Conservation (phyloP, 2,113 vertebrate genomes). For the Ranitomeya imitator region DNA sequence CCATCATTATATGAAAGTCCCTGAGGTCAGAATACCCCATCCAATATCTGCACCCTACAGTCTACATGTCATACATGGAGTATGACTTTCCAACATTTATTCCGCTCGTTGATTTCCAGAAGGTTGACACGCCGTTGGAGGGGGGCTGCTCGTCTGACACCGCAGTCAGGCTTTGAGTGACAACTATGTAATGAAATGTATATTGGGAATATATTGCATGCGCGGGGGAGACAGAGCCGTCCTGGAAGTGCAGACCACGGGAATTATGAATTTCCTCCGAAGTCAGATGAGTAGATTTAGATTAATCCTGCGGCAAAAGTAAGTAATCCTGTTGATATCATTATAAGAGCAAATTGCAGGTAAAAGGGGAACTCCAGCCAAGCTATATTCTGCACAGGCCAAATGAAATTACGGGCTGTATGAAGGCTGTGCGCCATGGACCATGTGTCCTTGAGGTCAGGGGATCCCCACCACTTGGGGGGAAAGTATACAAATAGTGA, state of each 20-base stretch:
- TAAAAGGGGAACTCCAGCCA: background rate
- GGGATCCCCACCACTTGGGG: too few relatives aligned
- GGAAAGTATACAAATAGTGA: too few relatives aligned
- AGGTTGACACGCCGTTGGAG: background rate
- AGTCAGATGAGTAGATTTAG: background rate
- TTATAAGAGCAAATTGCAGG: background rate
- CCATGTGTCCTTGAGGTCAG: too few relatives aligned
- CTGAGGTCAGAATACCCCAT: too few relatives aligned
- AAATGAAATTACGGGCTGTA: too few relatives aligned
- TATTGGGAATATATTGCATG: background rate
- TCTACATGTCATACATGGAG: background rate
- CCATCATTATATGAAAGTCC: too few relatives aligned
- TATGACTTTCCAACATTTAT: background rate
- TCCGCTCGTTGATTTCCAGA: background rate
- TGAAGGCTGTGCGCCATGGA: too few relatives aligned
- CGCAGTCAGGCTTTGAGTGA: constrained; percentile 2
- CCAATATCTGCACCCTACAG: background rate
- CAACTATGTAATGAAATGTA: constrained; percentile 8
- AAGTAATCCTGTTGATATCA: background rate
- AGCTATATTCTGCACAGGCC: background rate
- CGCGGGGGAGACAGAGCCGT: background rate
- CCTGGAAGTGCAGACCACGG: background rate
- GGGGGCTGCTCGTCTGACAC: background rate
- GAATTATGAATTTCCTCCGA: background rate
- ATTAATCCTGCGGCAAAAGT: background rate